phyloP scores from a whole-genome alignment of 2,888 invertebrate species.

The Mellilla xanthometata region DNA sequence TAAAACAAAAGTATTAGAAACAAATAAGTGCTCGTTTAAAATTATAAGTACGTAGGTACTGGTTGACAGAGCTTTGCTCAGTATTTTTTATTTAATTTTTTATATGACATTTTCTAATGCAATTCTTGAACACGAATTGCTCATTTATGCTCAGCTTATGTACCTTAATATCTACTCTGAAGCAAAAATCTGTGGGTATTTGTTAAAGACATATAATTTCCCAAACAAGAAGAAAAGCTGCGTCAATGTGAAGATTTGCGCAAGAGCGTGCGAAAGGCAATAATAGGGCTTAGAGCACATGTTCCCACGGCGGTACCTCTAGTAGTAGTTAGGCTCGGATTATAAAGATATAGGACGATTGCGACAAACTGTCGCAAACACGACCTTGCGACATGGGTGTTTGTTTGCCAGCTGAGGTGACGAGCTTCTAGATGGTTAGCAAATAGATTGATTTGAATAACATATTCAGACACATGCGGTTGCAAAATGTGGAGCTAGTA shows the following conservation, averaged over 20 bases:
- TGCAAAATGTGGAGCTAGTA: constrained; percentile 1
- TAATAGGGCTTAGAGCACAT: constrained; percentile 24
- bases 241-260: constrained; percentile 15
- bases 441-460: constrained; percentile 13
- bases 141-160: too few species aligned
- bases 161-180: too few species aligned
- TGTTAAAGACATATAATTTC: constrained; percentile 7
- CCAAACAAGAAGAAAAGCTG: constrained; percentile 20
- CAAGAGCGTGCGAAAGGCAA: constrained; percentile 38
- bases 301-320: constrained; percentile 20
- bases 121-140: too few species aligned
- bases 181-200: too few species aligned
- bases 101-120: too few species aligned
- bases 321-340: background rate
- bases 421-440: constrained; percentile 1
- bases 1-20: too few species aligned
- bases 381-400: constrained; percentile 21
- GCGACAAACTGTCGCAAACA: constrained; percentile 14
- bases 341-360: constrained; percentile 14
- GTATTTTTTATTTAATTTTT: too few species aligned
- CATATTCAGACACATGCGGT: constrained; percentile 6
- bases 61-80: too few species aligned
- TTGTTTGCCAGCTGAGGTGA: constrained; percentile 1
- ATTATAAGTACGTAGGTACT: too few species aligned
- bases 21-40: too few species aligned